These are phyloP conservation scores for Aphaenogaster rudis DNA, from an alignment of 1,140 invertebrate genomes.

Conservation along the genomic window DNA sequence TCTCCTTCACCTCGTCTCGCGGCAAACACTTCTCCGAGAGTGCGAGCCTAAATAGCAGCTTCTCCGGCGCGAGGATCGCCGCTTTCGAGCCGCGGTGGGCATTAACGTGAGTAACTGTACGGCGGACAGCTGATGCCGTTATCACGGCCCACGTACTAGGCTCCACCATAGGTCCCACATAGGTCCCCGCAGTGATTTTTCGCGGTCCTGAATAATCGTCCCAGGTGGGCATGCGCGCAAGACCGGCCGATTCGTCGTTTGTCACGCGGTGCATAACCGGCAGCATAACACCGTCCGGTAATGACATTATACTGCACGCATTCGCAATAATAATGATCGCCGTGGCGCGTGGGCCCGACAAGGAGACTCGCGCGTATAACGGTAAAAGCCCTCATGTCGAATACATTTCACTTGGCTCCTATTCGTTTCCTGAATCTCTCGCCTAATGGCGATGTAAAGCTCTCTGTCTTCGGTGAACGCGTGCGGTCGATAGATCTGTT, in stretches of 20 bases:
- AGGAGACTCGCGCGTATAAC: conserved; percentile 68
- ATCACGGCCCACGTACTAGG: conserved; percentile 64
- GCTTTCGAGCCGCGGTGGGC: conserved; percentile 51
- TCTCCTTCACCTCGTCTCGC: conserved; percentile 4
- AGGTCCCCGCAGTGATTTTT: conserved; percentile 43
- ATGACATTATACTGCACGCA: conserved; percentile 77
- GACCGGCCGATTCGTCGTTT: conserved; percentile 70
- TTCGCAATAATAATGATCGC: conserved; percentile 76
- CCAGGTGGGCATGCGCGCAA: conserved; percentile 59
- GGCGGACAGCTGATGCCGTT: conserved; percentile 66
- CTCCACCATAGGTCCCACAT: conserved; percentile 35
- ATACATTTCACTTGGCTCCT: conserved; percentile 73
- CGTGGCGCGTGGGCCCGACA: conserved; percentile 75
- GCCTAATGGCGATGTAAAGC: conserved; percentile 66
- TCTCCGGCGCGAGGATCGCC: conserved; percentile 50
- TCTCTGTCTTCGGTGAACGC: conserved; percentile 12
- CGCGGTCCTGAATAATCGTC: conserved; percentile 61
- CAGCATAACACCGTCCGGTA: conserved; percentile 64
- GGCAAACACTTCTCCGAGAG: conserved; percentile 11
- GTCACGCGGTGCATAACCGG: conserved; percentile 68
- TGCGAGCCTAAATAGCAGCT: conserved; percentile 60
- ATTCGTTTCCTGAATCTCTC: conserved; percentile 70
- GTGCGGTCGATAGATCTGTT: conserved; percentile 11
- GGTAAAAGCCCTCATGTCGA: conserved; percentile 73
- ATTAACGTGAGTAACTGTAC: conserved; percentile 71